Conservation (phyloP, 2,797 vertebrate genomes). For the Premnoplex brunnescens region DNA sequence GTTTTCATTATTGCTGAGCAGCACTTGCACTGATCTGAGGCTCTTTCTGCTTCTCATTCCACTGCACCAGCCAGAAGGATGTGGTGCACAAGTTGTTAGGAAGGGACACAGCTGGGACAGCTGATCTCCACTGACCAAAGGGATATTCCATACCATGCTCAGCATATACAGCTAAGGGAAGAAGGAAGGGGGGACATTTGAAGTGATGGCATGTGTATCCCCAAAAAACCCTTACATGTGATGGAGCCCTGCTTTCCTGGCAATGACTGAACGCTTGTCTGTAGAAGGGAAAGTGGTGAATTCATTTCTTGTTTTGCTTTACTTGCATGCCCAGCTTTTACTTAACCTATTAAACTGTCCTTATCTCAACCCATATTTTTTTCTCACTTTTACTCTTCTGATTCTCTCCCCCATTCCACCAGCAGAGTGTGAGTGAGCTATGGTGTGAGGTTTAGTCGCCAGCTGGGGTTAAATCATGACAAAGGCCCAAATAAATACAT, state of each 20-base stretch:
- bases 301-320: not conserved
- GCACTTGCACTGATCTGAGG: not conserved
- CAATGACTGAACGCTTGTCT: not conserved
- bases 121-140: not conserved
- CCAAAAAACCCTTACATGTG: not conserved
- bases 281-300: not conserved
- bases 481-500: not conserved
- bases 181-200: not conserved
- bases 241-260: not conserved
- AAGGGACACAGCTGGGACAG: not conserved
- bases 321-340: not conserved
- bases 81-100: not conserved
- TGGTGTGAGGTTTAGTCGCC: not conserved
- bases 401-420: not conserved
- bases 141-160: not conserved
- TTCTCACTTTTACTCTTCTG: not conserved
- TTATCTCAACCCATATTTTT: not conserved
- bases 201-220: not conserved
- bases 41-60: not conserved
- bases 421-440: not conserved
- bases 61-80: not conserved
- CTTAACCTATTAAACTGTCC: not conserved
- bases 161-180: not conserved
- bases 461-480: not conserved
- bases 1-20: not conserved